These are phyloP conservation scores for Holacanthus passer DNA, from an alignment of 2,113 vertebrate genomes.

Conservation along the genomic window DNA sequence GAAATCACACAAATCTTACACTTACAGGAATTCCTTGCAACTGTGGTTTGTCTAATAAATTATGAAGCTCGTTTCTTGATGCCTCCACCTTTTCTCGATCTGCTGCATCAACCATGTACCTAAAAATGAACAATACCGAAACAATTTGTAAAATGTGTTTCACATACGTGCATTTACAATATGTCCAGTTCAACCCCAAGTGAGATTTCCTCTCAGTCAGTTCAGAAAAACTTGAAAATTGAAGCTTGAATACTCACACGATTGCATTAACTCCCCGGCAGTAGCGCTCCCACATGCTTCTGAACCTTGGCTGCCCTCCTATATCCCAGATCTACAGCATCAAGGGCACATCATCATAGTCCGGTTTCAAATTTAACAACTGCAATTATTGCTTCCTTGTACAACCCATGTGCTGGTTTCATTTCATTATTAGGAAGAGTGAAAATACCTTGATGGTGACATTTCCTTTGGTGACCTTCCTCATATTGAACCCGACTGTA, in stretches of 20 bases:
- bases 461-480: conserved; percentile 88
- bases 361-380: neutral
- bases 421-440: neutral
- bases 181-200: neutral
- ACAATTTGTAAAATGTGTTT: neutral
- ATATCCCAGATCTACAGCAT: conserved; percentile 97
- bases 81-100: conserved; percentile 98
- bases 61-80: conserved; percentile 97
- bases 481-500: conserved; percentile 93
- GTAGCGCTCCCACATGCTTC: conserved; percentile 99
- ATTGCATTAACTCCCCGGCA: conserved; percentile 98
- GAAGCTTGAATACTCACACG: conserved; percentile 88
- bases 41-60: conserved; percentile 99
- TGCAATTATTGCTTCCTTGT: neutral
- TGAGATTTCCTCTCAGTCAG: neutral
- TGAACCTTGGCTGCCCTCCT: conserved; percentile 97
- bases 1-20: conserved; percentile 51
- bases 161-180: neutral
- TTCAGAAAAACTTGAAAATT: neutral
- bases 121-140: conserved; percentile 69
- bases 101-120: conserved; percentile 99
- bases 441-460: conserved; percentile 86
- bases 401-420: neutral
- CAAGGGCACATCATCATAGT: neutral
- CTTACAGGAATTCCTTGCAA: conserved; percentile 99